Conservation (phyloP, 2,113 vertebrate species). For the Colistium nudipinnis region DNA sequence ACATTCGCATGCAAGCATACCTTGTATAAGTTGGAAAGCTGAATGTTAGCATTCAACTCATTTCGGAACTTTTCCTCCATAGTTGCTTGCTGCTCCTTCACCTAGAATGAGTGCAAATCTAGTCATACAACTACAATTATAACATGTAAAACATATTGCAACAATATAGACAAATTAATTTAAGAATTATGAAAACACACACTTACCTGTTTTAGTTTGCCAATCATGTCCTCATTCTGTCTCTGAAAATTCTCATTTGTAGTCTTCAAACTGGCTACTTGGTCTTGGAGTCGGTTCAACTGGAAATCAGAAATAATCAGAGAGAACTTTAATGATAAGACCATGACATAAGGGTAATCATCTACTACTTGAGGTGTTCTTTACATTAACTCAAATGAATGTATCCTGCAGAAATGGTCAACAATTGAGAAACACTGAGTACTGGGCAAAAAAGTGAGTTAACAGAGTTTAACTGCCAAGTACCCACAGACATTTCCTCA, state of each 20-base stretch:
- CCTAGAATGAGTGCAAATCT: slow-evolving; percentile 72
- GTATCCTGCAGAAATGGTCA: background rate
- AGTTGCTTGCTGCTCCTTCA: slow-evolving; percentile 88
- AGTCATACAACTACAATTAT: background rate
- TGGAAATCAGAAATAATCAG: slow-evolving; percentile 61
- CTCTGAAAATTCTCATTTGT: slow-evolving; percentile 91
- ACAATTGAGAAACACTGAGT: background rate
- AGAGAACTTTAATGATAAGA: background rate
- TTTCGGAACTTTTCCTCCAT: slow-evolving; percentile 94
- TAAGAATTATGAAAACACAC: background rate
- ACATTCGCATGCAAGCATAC: slow-evolving; percentile 67
- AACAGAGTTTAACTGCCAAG: background rate
- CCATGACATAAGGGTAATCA: background rate
- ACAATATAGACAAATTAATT: background rate
- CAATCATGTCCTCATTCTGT: slow-evolving; percentile 89
- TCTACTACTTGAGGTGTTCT: background rate
- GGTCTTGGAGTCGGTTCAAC: slow-evolving; percentile 90
- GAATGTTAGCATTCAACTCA: slow-evolving; percentile 95
- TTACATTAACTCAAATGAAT: background rate
- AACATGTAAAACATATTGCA: slow-evolving; percentile 1
- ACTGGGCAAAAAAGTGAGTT: background rate
- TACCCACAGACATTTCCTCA: background rate
- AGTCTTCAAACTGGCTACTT: slow-evolving; percentile 87
- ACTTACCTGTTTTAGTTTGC: slow-evolving; percentile 91
- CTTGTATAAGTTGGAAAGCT: slow-evolving; percentile 94